A percentile compares a stretch with the other conserved stretches of the same genome.
phyloP scores from a whole-genome alignment of 2,797 vertebrate species.

The Brachyrhaphis roseni region DNA sequence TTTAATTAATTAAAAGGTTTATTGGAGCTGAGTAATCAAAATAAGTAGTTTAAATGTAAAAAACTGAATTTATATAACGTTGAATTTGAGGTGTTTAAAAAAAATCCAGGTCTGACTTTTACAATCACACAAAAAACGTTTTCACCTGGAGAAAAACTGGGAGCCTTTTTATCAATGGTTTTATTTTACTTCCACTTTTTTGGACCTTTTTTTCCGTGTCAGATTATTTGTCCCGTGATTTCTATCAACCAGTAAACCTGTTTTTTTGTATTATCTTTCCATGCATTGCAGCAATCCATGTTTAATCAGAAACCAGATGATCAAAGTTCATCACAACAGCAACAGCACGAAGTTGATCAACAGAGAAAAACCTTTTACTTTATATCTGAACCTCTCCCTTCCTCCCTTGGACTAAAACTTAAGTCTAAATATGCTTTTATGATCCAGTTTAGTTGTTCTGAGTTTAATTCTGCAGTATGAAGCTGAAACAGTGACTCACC shows the following conservation, averaged over 20 bases:
- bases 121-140: background rate
- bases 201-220: background rate
- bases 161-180: background rate
- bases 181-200: background rate
- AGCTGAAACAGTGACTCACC: slow-evolving; percentile 57
- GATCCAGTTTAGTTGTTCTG: background rate
- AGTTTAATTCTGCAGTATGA: background rate
- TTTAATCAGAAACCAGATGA: background rate
- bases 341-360: background rate
- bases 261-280: background rate
- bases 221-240: background rate
- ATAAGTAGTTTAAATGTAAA: background rate
- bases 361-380: background rate
- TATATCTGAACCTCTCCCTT: background rate
- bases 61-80: background rate
- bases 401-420: background rate
- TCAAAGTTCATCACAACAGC: slow-evolving; percentile 19
- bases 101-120: background rate
- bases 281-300: background rate
- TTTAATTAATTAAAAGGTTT: background rate
- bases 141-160: background rate
- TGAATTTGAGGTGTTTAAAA: background rate
- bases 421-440: background rate
- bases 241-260: background rate
- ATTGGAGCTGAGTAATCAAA: background rate